Conservation (phyloP, 2,888 invertebrate genomes). For the Cybosia mesomella region DNA sequence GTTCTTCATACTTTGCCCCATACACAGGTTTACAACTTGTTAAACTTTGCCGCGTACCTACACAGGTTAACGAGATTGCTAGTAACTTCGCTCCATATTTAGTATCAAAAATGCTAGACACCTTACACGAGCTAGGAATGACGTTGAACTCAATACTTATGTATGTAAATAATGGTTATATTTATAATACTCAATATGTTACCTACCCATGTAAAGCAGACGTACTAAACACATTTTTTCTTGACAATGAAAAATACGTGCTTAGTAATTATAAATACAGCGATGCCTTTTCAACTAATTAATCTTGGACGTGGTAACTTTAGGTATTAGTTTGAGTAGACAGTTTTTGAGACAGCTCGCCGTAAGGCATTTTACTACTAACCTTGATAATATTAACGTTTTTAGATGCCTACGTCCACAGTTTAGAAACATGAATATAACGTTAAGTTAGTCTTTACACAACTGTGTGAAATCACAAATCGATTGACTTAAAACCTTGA, state of each 20-base stretch:
- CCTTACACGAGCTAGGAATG: neutral
- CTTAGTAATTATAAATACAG: constrained; percentile 20
- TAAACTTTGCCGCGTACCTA: neutral
- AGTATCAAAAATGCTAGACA: neutral
- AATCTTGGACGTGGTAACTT: constrained; percentile 22
- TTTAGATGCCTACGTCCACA: constrained; percentile 27
- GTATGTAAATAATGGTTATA: neutral
- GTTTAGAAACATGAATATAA: constrained; percentile 33
- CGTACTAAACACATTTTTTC: neutral
- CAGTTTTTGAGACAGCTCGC: constrained; percentile 37
- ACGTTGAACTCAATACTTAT: neutral
- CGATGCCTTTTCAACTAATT: constrained; percentile 36
- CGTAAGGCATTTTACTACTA: constrained; percentile 27
- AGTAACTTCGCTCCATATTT: neutral
- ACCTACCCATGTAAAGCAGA: neutral
- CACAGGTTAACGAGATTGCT: neutral
- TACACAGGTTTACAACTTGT: neutral
- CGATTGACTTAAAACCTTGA: constrained; percentile 47
- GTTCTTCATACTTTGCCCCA: neutral
- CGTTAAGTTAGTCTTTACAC: constrained; percentile 46
- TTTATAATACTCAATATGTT: neutral
- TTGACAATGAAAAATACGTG: constrained; percentile 5
- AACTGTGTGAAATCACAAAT: constrained; percentile 47
- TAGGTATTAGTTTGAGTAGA: constrained; percentile 5
- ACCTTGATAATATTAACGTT: constrained; percentile 37